Base-by-base conservation (phyloP, 2,888 invertebrate species). In the Eupithecia exiguata region DNA sequence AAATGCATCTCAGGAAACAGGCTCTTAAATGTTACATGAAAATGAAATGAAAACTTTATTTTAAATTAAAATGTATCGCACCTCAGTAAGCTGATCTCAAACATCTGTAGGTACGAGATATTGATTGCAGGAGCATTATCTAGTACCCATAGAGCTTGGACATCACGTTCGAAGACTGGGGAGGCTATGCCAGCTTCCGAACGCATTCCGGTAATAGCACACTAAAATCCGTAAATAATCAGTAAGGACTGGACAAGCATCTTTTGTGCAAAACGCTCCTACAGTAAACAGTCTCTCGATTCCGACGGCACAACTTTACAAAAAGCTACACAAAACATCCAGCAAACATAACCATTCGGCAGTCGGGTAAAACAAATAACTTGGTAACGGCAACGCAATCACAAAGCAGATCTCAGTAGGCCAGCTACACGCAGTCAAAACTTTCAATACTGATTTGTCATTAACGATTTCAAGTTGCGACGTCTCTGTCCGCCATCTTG, bases 281-380 rank as follows among this genome's bases (percentile, higher is more conserved):
- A 86, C 81, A 84, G 81, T 86, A 86, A 87, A 88, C 89, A 90
- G 89, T 90, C 90, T 90, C 87, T 87, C 83, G 78, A 83, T 85
- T 85, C 78, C 83, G 76, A 79, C 80, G 78, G 80, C 82, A 80
- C 79, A 80, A 84, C 84, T 77, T 82, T 83, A 81, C 82, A 82
- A 82, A 81, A 83, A 75, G 76, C 78, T 80, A 78, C 78, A 81
- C 77, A 77, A 74, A 80, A 80, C 78, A 75, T 80, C 79, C 72
- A 78, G 74, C 49, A 61, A 74, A 74, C 21, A 43, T 68, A 74
- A 38, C 70, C 73, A 12, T 36, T 61, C 25, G 40, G 30, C 70
- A 63, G 70, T 67, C 70, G 62, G 36, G 12, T 69, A 18, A 62
- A 58, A 35, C 49, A 70, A 35, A 79, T 77, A 80, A 83, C 79